Base-by-base conservation (phyloP, 2,797 vertebrate species). In the Etheostoma perlongum region DNA sequence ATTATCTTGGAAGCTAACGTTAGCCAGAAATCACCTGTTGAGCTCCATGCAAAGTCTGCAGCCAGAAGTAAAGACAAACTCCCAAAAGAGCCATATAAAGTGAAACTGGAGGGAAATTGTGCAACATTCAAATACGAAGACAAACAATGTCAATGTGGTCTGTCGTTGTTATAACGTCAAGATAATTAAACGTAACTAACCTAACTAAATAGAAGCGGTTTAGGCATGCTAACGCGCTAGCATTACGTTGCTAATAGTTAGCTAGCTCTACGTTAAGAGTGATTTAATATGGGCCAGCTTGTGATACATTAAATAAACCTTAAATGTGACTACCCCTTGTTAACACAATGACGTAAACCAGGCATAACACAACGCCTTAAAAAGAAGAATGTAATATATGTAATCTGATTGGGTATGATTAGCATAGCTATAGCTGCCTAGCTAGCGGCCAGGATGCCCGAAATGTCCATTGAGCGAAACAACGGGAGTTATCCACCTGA, bases 401-500 rank as follows among this genome's bases (percentile, higher is more conserved):
- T 40, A n/a, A 6, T 47, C 6, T 6, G 2, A 13, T 27, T 64
- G n/a, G 53, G 18, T 67, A 2, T 63, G 18, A 16, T 67, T 53
- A 66, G 63, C 63, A 66, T 44, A 44, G 12, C 36, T 54, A 58
- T 91, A 89, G 91, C 91, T 27, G 72, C 46, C 52, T 63, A 72
- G 89, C 87, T 89, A 84, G 48, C 85, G 74, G 73, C 74, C 81
- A 88, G 83, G 79, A 78, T 87, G 76, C 44, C 65, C 58, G 74
- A 36, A 74, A 76, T 88, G 86, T 90, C 91, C 84, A 81, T 66
- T 83, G 87, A 89, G 81, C 16, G 85, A 86, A 91, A 91, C 89
- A 91, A 91, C 89, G 86, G 85, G 82, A 89, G 76, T 62, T 19
- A 89, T 92, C 88, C 93, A 94, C 93, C 94, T 93, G 93, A 94